These are phyloP conservation scores for Copidosoma aretas DNA, from an alignment of 2,888 invertebrate genomes.

Conservation along the genomic window DNA sequence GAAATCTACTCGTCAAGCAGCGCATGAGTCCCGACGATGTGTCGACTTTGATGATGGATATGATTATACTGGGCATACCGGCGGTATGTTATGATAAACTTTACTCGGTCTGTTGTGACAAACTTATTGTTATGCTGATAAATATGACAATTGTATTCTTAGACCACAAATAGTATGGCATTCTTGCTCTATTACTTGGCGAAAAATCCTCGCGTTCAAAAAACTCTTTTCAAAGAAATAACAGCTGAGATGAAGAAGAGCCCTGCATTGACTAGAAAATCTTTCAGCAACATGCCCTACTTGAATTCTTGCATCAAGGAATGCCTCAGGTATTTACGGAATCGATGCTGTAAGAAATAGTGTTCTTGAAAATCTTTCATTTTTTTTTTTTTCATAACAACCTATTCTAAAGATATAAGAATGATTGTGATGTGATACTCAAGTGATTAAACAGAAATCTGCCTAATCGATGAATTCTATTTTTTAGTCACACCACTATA, in stretches of 20 bases:
- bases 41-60: slow-evolving; percentile 70
- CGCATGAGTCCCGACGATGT: slow-evolving; percentile 69
- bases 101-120: too few relatives aligned
- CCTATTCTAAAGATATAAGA: too few relatives aligned
- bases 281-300: slow-evolving; percentile 63
- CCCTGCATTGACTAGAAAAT: slow-evolving; percentile 52
- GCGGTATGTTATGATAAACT: slow-evolving; percentile 63
- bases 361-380: too few relatives aligned
- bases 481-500: too few relatives aligned
- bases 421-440: too few relatives aligned
- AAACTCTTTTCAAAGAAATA: slow-evolving; percentile 70
- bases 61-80: slow-evolving; percentile 72
- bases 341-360: too few relatives aligned
- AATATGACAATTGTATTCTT: slow-evolving; percentile 41
- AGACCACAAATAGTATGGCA: slow-evolving; percentile 69
- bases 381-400: too few relatives aligned
- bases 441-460: too few relatives aligned
- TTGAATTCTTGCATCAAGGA: slow-evolving; percentile 73
- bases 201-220: slow-evolving; percentile 70
- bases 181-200: slow-evolving; percentile 74
- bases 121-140: neutral
- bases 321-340: slow-evolving; percentile 65
- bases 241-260: slow-evolving; percentile 55
- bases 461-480: too few relatives aligned
- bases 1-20: slow-evolving; percentile 66